A percentile compares a stretch with the other conserved stretches of the same genome.
Conservation (phyloP, 2,888 invertebrate genomes). For the Drosophila mimica region DNA sequence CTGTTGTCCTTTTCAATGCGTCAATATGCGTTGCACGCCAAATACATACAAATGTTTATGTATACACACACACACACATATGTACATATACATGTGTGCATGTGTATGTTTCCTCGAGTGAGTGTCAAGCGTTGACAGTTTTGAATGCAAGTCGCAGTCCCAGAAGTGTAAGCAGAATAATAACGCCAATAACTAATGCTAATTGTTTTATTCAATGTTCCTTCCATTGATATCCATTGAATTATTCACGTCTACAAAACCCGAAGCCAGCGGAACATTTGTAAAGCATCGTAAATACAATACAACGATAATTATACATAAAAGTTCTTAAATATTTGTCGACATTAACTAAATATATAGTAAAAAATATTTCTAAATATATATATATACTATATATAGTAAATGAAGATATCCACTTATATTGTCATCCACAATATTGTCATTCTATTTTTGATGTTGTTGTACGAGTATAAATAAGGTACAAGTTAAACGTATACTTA, state of each 20-base stretch:
- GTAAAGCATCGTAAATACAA: slow-evolving; percentile 31
- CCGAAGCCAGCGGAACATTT: slow-evolving; percentile 15
- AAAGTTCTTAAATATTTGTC: slow-evolving; percentile 20
- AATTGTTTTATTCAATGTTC: slow-evolving; percentile 28
- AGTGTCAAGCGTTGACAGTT: slow-evolving; percentile 22
- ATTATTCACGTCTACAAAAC: slow-evolving; percentile 16
- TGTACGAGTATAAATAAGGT: slow-evolving; percentile 12
- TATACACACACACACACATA: background rate
- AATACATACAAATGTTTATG: background rate
- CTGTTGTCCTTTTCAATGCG: slow-evolving; percentile 65
- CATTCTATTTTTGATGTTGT: slow-evolving; percentile 48
- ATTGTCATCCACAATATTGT: slow-evolving; percentile 22
- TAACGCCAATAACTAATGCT: slow-evolving; percentile 27
- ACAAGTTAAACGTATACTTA: slow-evolving; percentile 29
- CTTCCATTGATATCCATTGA: slow-evolving; percentile 30
- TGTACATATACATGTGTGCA: background rate
- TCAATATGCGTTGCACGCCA: slow-evolving; percentile 6
- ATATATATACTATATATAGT: slow-evolving; percentile 4
- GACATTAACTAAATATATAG: slow-evolving; percentile 15
- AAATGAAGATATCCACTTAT: slow-evolving; percentile 8
- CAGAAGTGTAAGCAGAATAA: slow-evolving; percentile 15
- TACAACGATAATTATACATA: slow-evolving; percentile 44
- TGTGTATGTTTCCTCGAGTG: slow-evolving; percentile 7
- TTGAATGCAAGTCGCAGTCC: slow-evolving; percentile 22
- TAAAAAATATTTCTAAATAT: slow-evolving; percentile 8